phyloP scores from a whole-genome alignment of 2,797 vertebrate genomes.

The Bryconaethiops microstoma region DNA sequence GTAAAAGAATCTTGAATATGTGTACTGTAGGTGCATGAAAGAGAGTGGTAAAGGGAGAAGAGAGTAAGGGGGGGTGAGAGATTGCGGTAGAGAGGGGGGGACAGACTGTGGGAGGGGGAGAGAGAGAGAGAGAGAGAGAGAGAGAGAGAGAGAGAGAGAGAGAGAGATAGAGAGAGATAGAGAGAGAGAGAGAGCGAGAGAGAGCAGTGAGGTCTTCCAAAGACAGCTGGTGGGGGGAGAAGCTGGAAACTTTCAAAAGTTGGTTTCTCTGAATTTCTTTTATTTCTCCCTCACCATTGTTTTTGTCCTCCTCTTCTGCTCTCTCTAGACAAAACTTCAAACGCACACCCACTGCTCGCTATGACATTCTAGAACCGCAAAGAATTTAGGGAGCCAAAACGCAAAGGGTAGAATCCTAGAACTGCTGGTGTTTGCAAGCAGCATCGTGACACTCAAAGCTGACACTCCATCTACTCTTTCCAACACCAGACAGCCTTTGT shows the following conservation, averaged over 20 bases:
- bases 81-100: not conserved
- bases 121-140: slow-evolving; percentile 4
- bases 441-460: not conserved
- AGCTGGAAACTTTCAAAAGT: slow-evolving; percentile 40
- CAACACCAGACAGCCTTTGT: not conserved
- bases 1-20: not conserved
- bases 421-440: not conserved
- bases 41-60: not conserved
- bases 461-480: not conserved
- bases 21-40: slow-evolving; percentile 21
- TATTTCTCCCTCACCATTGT: slow-evolving; percentile 21
- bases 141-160: slow-evolving; percentile 44
- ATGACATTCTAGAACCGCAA: slow-evolving; percentile 10
- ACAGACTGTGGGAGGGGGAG: not conserved
- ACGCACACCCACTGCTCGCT: slow-evolving; percentile 21
- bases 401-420: not conserved
- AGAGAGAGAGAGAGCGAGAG: slow-evolving; percentile 39
- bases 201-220: slow-evolving; percentile 53
- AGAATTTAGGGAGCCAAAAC: not conserved
- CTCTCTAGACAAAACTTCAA: slow-evolving; percentile 32
- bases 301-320: slow-evolving; percentile 24
- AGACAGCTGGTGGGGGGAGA: slow-evolving; percentile 30
- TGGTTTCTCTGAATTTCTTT: slow-evolving; percentile 31
- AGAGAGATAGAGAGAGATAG: not conserved
- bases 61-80: not conserved